Base-by-base conservation (phyloP, 2,797 vertebrate genomes). In the Neostethus bicornis region DNA sequence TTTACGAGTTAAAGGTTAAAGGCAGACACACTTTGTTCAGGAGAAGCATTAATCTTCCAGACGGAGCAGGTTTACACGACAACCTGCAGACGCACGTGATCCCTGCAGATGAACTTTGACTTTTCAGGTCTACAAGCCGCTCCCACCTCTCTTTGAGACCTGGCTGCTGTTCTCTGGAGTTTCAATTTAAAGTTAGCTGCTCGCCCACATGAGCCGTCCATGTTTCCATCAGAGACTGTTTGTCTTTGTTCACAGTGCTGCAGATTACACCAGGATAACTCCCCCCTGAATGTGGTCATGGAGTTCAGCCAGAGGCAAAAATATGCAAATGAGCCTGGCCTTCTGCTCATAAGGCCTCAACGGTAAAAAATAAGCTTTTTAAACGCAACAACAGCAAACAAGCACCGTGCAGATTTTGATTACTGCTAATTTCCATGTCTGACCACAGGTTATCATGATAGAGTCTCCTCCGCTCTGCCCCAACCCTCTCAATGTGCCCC, bases 321-420 rank as follows among this genome's bases (percentile, higher is more conserved):
- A 73, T 32, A 85, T 69, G 74, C 76, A 76, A 81, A 81, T 70
- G 0, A 37, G 28, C 20, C 46, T 54, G 24, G 17, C 41, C 21
- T 37, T 16, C 25, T 0, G 26, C 24, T 61, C 7, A 37, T n/a
- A 52, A 62, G 25, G 25, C 25, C 26, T 26, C 25, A 26, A 26
- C 25, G 25, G 25, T 26, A 24, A 24, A 24, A 24, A 24, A 24
- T 24, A 24, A 24, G n/a, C n/a, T n/a, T n/a, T n/a, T n/a, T n/a
- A n/a, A n/a, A n/a, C n/a, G n/a, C n/a, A n/a, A n/a, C n/a, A n/a
- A n/a, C n/a, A n/a, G n/a, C n/a, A n/a, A n/a, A n/a, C n/a, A n/a
- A n/a, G n/a, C n/a, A n/a, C n/a, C n/a, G n/a, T n/a, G n/a, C n/a
- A n/a, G n/a, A n/a, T n/a, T n/a, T n/a, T n/a, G n/a, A n/a, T n/a